phyloP scores from a whole-genome alignment of 2,113 vertebrate species.

The Gallinago jamesoni region DNA sequence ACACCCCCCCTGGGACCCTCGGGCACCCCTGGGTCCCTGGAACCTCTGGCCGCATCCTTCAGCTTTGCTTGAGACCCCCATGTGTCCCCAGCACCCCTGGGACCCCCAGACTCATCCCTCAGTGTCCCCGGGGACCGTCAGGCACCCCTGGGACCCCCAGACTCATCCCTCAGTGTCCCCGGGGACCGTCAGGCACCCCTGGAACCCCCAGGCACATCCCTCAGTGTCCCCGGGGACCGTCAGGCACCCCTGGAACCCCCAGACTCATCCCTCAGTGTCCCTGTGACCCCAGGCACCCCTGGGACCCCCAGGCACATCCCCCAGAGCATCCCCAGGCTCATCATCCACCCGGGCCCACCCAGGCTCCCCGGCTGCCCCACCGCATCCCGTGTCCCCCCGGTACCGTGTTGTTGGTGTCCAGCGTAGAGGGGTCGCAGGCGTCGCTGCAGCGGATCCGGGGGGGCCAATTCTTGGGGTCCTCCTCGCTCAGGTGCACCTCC shows the following conservation, averaged over 20 bases:
- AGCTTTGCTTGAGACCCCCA: fast-evolving
- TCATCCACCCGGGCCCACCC: no score
- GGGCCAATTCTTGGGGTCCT: neutral
- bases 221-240: no score
- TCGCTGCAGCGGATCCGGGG: constrained; percentile 68
- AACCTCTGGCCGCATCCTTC: fast-evolving
- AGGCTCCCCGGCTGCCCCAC: fast-evolving
- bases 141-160: neutral
- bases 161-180: no score
- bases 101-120: neutral
- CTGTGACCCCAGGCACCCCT: no score
- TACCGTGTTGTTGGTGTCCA: constrained; percentile 70
- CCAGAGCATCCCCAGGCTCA: neutral
- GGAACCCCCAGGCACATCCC: neutral
- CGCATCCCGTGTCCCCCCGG: fast-evolving
- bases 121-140: fast-evolving
- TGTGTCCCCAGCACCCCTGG: no score
- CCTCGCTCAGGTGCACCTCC: neutral
- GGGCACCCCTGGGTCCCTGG: no score
- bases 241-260: neutral
- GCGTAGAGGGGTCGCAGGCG: constrained; percentile 65
- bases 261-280: no score
- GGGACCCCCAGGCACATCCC: neutral
- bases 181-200: fast-evolving
- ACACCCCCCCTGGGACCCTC: no score